A percentile compares a stretch with the other conserved stretches of the same genome.
phyloP scores from a whole-genome alignment of 92 coral and sea anemone genomes.

The Pocillopora meandrina region DNA sequence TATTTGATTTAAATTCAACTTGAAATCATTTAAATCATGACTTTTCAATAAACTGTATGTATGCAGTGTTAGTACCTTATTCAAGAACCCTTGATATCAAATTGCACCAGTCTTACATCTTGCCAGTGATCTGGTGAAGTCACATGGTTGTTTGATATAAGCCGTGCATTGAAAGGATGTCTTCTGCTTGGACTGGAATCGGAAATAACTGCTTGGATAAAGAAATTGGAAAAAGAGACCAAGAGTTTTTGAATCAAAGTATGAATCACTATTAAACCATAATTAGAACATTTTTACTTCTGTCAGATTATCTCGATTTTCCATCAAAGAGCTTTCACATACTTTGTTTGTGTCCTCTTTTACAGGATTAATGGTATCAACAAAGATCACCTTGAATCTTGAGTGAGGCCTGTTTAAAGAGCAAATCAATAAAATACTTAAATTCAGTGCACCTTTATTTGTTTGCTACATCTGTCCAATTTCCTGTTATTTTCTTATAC shows the following conservation, averaged over 20 bases:
- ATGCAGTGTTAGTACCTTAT: conserved; percentile 62
- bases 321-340: background rate
- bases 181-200: conserved; percentile 48
- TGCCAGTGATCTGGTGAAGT: conserved; percentile 93
- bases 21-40: too few species aligned
- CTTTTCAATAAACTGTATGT: background rate
- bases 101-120: conserved; percentile 83
- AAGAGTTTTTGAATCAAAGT: background rate
- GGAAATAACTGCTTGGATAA: background rate
- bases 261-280: background rate
- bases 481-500: too few species aligned
- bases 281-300: background rate
- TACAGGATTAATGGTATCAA: background rate
- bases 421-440: background rate
- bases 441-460: too few species aligned
- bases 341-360: background rate
- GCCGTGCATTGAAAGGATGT: conserved; percentile 73
- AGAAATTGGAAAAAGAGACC: background rate
- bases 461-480: too few species aligned
- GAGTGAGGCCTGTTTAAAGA: conserved; percentile 49
- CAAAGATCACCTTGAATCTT: conserved; percentile 53
- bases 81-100: conserved; percentile 84
- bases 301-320: background rate
- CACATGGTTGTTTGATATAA: conserved; percentile 82
- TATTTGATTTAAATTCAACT: too few species aligned